These are phyloP conservation scores for Mya arenaria DNA, from an alignment of 1,140 invertebrate genomes.

Conservation along the genomic window DNA sequence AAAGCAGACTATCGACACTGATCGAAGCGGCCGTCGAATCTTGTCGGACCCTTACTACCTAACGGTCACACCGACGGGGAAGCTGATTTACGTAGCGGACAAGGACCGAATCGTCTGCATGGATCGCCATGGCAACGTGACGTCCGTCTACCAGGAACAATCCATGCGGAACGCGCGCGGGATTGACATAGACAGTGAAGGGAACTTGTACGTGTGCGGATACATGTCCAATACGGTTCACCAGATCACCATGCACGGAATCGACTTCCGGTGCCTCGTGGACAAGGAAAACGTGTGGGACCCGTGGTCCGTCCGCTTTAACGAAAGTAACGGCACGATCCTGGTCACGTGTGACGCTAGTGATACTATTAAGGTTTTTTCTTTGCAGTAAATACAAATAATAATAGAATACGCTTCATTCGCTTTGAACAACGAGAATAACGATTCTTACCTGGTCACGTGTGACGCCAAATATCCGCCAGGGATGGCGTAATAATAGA, in stretches of 20 bases:
- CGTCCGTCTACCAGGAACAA: constrained; percentile 41
- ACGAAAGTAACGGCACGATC: constrained; percentile 42
- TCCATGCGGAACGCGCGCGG: constrained; percentile 40
- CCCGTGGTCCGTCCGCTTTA: constrained; percentile 49
- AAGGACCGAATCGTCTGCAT: constrained; percentile 55
- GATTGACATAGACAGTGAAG: constrained; percentile 46
- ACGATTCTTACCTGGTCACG: no score
- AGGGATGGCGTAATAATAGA: no score
- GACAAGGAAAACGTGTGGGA: constrained; percentile 46
- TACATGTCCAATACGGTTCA: constrained; percentile 51
- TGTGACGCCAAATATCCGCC: no score
- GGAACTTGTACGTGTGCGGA: constrained; percentile 53
- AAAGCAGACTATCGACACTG: constrained; percentile 55
- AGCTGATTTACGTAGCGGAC: constrained; percentile 47
- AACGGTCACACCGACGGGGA: constrained; percentile 43
- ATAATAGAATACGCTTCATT: no score
- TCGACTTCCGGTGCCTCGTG: constrained; percentile 43
- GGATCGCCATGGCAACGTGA: constrained; percentile 54
- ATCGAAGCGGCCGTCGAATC: constrained; percentile 34
- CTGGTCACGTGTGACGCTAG: constrained; percentile 47
- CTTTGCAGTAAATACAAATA: constrained; percentile 28
- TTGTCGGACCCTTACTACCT: constrained; percentile 48
- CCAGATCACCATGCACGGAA: constrained; percentile 44
- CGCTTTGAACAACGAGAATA: no score
- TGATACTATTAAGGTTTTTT: constrained; percentile 45